Base-by-base conservation (phyloP, 2,113 vertebrate species). In the Pipra filicauda region DNA sequence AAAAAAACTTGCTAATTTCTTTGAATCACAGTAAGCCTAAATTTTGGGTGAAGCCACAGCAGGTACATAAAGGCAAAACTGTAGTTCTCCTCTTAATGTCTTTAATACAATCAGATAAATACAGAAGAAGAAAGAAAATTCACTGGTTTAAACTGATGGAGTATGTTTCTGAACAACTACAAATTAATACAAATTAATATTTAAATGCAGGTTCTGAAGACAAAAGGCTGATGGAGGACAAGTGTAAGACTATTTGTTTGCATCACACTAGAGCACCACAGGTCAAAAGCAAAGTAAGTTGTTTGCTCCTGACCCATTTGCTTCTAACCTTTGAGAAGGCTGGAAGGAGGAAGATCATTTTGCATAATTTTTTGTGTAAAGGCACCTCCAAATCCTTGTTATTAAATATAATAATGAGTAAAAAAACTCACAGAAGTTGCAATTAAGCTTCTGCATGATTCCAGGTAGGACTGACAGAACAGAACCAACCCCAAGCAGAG, bases 1-100 rank as follows among this genome's bases (percentile, higher is more conserved):
- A 80, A 88, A 90, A 90, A 86, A 65, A 49, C 26, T 61, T 69
- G 62, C 39, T 65, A n/a, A 86, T 95, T 91, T 85, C n/a, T 73
- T 71, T 84, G 87, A 74, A 92, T 31, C 54, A 54, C 52, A 61
- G 57, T 27, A 51, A 76, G 27, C n/a, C 71, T 30, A 33, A 26
- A 48, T 69, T 85, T 5, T 37, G 39, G 44, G 72, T 69, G 73
- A 80, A 93, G 83, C 55, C 67, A 74, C 65, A 88, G 73, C 22
- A 82, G 48, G 64, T 64, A 64, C 48, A 59, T 39, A 27, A 76
- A 55, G 28, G 74, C 48, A 84, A 91, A 92, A 55, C 26, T 27
- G 28, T 7, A 44, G n/a, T 28, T 69, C 28, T 85, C 52, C 22
- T 92, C 69, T 65, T 71, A 31, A 79, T 52, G 27, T 57, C 69